A percentile compares a stretch with the other conserved stretches of the same genome.
These are phyloP conservation scores for Malacosoma neustria DNA, from an alignment of 2,888 invertebrate genomes.

Conservation along the genomic window DNA sequence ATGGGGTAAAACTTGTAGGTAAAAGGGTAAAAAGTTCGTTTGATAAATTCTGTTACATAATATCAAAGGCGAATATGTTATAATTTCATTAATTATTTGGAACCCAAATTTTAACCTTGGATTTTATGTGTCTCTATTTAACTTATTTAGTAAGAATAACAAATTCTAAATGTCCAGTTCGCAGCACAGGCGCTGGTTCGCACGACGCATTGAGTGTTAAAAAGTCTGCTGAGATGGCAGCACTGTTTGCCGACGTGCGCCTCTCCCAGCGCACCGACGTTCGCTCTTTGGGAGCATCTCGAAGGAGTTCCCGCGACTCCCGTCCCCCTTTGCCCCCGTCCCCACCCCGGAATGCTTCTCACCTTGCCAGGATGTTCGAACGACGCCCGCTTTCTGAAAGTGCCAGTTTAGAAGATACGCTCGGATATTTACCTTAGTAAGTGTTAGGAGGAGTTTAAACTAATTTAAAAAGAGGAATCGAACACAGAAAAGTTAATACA, in stretches of 20 bases:
- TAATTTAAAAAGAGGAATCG: too few relatives aligned
- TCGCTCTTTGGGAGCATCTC: conserved; percentile 33
- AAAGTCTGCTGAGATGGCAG: conserved; percentile 92
- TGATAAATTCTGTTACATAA: too few relatives aligned
- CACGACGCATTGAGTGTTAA: conserved; percentile 88
- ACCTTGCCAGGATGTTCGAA: conserved; percentile 47
- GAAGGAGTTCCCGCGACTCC: conserved; percentile 12
- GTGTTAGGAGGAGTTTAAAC: too few relatives aligned
- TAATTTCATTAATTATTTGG: too few relatives aligned
- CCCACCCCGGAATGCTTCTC: conserved; percentile 25
- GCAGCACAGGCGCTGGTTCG: conserved; percentile 67
- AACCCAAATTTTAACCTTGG: too few relatives aligned
- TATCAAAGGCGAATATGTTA: too few relatives aligned
- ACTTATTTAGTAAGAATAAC: not conserved
- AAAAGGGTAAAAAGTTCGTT: too few relatives aligned
- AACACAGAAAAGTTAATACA: too few relatives aligned
- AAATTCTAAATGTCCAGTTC: conserved; percentile 31
- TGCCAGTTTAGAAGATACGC: conserved; percentile 76
- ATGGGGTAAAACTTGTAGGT: too few relatives aligned
- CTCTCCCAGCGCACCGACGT: conserved; percentile 82
- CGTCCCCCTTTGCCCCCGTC: conserved; percentile 28
- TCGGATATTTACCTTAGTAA: conserved; percentile 79
- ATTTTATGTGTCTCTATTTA: too few relatives aligned
- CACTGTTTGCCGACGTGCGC: conserved; percentile 85
- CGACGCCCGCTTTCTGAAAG: conserved; percentile 55